Evolutionary conservation across 2,797 vertebrate genomes (phyloP), one percentile per base, ranked within the genome.

Genomic region (Mormyrops attenuatus): DNA sequence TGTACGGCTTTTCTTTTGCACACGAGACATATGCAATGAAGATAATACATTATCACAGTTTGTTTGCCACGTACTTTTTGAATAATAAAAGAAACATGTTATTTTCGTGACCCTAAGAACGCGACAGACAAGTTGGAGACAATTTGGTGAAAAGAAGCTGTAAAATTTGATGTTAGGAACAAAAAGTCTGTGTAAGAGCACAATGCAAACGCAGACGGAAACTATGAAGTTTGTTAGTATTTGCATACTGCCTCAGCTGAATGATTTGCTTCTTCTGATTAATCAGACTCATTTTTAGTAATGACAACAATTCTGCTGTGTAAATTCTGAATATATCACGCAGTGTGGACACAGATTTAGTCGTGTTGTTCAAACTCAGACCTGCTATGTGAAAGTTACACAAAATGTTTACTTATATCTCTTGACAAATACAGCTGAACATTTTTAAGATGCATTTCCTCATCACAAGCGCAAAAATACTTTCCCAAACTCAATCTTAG

Each of bases 261-360:
- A n/a, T 82, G 41, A 44, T 47, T 47, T 9, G 41, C 77, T 82
- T 82, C 17, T 1, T 82, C 77, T 47, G 38, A 47, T n/a, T 22
- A 82, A 44, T 82, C 77, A 82, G 15, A 73, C 69, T 73, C 5
- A 73, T 73, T 73, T 38, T 30, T 73, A 73, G 41, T 47, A 44
- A 82, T 82, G 77, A 44, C 41, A 47, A 5, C 41, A n/a, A 82
- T 82, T 47, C 77, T 11, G 20, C 20, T 47, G 20, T n/a, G 77
- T 47, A 82, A 20, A 82, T 44, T 82, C 77, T 82, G 77, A 44
- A 82, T 82, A 82, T 82, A 82, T 82, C 41, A n/a, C 47, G 77
- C 77, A 47, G 7, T 82, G 77, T 82, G 20, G 73, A 47, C 41
- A 82, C 20, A 47, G 73, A 47, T 80, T 47, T n/a, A n/a, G 6